Evolutionary conservation across 2,888 invertebrate species (phyloP).

Genomic region (Mesorhabditis spiculigera): DNA sequence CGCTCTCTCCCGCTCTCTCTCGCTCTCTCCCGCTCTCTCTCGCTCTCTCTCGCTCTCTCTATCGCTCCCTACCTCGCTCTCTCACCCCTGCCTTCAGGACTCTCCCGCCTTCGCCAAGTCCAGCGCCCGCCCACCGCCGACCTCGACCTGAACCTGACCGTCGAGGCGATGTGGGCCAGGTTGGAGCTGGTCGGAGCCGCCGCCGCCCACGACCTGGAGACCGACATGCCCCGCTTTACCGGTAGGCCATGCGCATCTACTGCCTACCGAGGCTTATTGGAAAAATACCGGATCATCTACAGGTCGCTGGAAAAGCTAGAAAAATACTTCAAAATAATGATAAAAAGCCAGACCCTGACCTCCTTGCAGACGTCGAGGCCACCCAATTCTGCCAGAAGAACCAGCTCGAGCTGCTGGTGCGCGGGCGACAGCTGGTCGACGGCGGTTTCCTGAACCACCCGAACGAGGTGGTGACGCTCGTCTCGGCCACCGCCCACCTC

Average conservation of each 20-base stretch:
- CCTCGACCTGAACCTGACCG: conserved; percentile 16
- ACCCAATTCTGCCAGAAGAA: conserved; percentile 27
- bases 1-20: no score
- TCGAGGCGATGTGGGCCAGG: not conserved
- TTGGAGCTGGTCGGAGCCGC: not conserved
- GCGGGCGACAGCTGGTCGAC: conserved; percentile 38
- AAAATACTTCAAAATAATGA: no score
- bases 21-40: no score
- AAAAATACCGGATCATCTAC: no score
- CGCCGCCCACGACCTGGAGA: no score
- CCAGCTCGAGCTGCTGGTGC: conserved; percentile 27
- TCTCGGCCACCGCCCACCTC: conserved; percentile 35
- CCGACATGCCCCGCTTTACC: no score
- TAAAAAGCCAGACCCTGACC: no score
- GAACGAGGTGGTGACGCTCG: conserved; percentile 32
- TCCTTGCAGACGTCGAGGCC: conserved; percentile 15
- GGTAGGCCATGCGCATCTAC: no score
- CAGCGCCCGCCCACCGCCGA: conserved; percentile 13
- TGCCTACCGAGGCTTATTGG: no score
- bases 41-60: no score
- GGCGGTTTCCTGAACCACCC: conserved; percentile 39
- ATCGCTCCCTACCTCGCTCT: no score
- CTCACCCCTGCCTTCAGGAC: not conserved
- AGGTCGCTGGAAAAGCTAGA: no score
- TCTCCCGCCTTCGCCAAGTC: conserved; percentile 10